Base-by-base conservation (phyloP, 2,113 vertebrate species). In the Festucalex cinctus region DNA sequence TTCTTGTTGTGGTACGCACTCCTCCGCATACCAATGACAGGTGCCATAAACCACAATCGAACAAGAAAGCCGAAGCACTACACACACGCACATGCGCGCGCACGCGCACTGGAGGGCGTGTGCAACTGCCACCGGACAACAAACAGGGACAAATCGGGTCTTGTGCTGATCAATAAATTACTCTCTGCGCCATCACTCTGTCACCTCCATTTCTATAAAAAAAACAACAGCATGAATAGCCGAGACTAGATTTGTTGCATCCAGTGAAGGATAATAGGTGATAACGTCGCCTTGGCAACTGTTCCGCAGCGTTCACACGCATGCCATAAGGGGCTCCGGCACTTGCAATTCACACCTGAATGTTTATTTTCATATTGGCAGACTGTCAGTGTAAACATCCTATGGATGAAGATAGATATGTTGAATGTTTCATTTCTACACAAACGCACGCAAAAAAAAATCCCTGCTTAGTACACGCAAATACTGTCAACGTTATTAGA, bases 401-500 rank as follows among this genome's bases (percentile, higher is more conserved):
- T 79, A 70, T 78, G 69, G 58, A 70, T 73, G 65, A 65, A 66
- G 73, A 71, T 24, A 24, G 24, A 72, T 61, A 56, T 68, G 78
- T 79, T 73, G 16, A 78, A 76, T 66, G 48, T 59, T 65, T 62
- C 9, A 58, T 66, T 73, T 37, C 56, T 35, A 35, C 59, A 63
- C 65, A 63, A 53, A 71, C 37, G 44, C 63, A 91, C 43, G n/a
- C 44, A 17, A 5, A 46, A 0, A 85, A 1, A 95, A 94, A 81
- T 93, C 91, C 9, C 93, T 91, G 81, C 90, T 94, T 83, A 92
- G 26, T 60, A 36, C 10, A 65, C 94, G 60, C 83, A 93, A 83
- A 93, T 93, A 0, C 94, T 94, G 81, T 93, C 93, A 0, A 94
- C 92, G 0, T 12, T 24, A 20, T 2, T 10, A 35, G 70, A 68